A percentile compares a stretch with the other conserved stretches of the same genome.
Evolutionary conservation across 2,113 vertebrate genomes (phyloP).

Genomic region (Paralichthys olivaceus): DNA sequence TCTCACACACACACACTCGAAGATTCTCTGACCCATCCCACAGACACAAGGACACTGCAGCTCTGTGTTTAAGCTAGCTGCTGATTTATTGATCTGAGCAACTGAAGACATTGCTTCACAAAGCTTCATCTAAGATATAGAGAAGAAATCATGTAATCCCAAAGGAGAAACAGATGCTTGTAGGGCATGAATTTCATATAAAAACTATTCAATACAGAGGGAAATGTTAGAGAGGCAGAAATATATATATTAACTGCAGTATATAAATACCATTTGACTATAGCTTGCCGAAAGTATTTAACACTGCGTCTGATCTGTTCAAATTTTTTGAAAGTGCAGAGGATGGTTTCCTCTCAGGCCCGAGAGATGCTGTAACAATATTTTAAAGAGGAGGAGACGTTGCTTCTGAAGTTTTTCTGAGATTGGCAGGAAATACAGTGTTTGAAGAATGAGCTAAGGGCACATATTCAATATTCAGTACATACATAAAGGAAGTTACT

Average conservation of each 20-base stretch:
- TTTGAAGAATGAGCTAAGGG: slow-evolving; percentile 29
- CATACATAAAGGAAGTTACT: slow-evolving; percentile 2
- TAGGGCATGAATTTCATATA: slow-evolving; percentile 41
- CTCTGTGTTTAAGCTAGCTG: slow-evolving; percentile 36
- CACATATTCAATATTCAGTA: neutral
- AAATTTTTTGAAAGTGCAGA: neutral
- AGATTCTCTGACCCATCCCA: slow-evolving; percentile 37
- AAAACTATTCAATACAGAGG: slow-evolving; percentile 16
- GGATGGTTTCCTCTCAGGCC: neutral
- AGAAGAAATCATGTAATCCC: slow-evolving; percentile 25
- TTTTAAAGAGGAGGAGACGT: slow-evolving; percentile 11
- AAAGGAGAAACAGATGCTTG: slow-evolving; percentile 40
- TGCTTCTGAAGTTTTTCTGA: slow-evolving; percentile 10
- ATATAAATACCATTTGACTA: slow-evolving; percentile 23
- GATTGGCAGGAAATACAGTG: neutral
- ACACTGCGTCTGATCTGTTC: slow-evolving; percentile 18
- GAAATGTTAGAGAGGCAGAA: slow-evolving; percentile 1
- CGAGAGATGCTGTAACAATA: slow-evolving; percentile 9
- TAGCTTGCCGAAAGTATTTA: slow-evolving; percentile 20
- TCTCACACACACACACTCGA: neutral
- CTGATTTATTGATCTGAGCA: slow-evolving; percentile 62
- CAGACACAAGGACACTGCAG: slow-evolving; percentile 58
- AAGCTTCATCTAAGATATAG: slow-evolving; percentile 37
- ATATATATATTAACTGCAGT: slow-evolving; percentile 15
- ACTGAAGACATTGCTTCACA: slow-evolving; percentile 47